Evolutionary conservation across 2,113 vertebrate species (phyloP).

Genomic region (Phyllostomus hastatus): DNA sequence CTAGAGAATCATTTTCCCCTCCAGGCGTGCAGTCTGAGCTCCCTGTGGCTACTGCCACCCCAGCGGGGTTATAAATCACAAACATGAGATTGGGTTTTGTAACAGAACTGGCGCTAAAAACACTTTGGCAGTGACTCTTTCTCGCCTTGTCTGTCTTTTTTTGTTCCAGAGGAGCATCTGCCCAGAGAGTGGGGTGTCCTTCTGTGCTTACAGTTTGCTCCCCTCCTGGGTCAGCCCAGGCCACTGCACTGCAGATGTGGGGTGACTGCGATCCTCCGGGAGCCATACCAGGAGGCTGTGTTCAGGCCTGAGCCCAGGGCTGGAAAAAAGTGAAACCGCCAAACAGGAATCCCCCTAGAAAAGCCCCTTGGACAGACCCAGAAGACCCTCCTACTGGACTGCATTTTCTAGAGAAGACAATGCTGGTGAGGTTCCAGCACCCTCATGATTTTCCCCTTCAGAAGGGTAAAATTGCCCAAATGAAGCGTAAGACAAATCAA

Average conservation of each 20-base stretch:
- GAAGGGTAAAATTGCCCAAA: background rate
- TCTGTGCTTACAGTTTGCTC: background rate
- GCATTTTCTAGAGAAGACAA: background rate
- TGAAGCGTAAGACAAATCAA: background rate
- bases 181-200: background rate
- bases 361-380: background rate
- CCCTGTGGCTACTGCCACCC: background rate
- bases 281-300: background rate
- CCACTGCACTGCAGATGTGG: background rate
- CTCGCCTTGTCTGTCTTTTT: conserved; percentile 16
- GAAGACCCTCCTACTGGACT: background rate
- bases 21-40: background rate
- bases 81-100: background rate
- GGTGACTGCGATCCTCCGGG: background rate
- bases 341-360: background rate
- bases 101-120: background rate
- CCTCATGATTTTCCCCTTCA: background rate
- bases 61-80: conserved; percentile 27
- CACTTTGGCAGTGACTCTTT: conserved; percentile 20
- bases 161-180: conserved; percentile 31
- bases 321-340: background rate
- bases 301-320: background rate
- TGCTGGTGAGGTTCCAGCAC: background rate
- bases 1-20: background rate
- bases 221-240: background rate